These are phyloP conservation scores for Schrankia costaestrigalis DNA, from an alignment of 2,888 invertebrate species.

Conservation along the genomic window DNA sequence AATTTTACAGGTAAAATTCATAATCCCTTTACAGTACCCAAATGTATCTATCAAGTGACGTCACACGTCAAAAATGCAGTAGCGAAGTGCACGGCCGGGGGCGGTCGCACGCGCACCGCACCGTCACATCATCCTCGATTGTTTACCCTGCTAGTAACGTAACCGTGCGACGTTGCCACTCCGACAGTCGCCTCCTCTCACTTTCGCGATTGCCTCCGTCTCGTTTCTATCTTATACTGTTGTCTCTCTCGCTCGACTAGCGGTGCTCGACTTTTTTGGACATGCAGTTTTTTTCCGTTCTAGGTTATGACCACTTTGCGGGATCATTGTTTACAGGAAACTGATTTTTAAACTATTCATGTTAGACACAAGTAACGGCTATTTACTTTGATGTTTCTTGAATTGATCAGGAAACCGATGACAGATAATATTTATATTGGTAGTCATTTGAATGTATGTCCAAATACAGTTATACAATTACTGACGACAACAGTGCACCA, in stretches of 20 bases:
- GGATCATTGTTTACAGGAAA: conserved; percentile 59
- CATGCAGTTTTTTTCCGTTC: conserved; percentile 71
- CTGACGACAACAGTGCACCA: too few species aligned
- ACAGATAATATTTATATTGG: too few species aligned
- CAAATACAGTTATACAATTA: conserved; percentile 29
- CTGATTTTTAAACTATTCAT: conserved; percentile 33
- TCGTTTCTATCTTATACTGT: conserved; percentile 35
- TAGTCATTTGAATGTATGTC: conserved; percentile 20
- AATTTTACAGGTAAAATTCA: conserved; percentile 19
- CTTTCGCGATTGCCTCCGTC: conserved; percentile 67
- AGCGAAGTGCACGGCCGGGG: conserved; percentile 66
- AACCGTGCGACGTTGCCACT: conserved; percentile 71
- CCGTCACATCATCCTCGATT: conserved; percentile 68
- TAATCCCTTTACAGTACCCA: too few species aligned
- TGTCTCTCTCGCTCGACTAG: conserved; percentile 64
- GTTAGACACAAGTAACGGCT: too few species aligned
- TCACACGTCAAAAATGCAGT: conserved; percentile 69
- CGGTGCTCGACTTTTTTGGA: conserved; percentile 79
- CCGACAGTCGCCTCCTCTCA: conserved; percentile 73
- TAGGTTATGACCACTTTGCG: conserved; percentile 64
- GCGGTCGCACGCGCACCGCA: conserved; percentile 70
- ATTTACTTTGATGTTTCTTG: too few species aligned
- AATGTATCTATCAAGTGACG: conserved; percentile 46
- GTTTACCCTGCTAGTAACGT: conserved; percentile 76
- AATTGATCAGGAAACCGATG: too few species aligned